Percentiles rank a stretch among this genome's conserved stretches.
phyloP scores from a whole-genome alignment of 2,888 invertebrate species.

The Dasysyrphus albostriatus region DNA sequence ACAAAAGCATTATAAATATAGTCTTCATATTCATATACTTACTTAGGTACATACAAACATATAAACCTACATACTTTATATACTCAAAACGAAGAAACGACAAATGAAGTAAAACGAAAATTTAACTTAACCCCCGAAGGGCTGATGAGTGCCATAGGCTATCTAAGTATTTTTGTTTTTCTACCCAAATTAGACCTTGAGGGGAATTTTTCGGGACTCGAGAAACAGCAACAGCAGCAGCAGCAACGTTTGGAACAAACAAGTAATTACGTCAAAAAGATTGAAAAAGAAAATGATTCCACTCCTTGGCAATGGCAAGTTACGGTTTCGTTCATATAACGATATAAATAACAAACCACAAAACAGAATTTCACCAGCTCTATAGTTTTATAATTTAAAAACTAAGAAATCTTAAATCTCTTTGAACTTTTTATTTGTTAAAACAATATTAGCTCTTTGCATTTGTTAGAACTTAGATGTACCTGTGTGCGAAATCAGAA shows the following conservation, averaged over 20 bases:
- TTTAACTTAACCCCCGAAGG: conserved; percentile 73
- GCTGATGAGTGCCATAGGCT: conserved; percentile 66
- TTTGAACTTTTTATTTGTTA: no score
- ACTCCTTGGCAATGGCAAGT: conserved; percentile 48
- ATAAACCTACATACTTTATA: not conserved
- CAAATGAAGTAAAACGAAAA: conserved; percentile 75
- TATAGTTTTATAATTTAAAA: not conserved
- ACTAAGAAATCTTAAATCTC: not conserved
- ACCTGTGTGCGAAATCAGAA: no score
- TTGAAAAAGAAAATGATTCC: conserved; percentile 76
- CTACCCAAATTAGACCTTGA: conserved; percentile 74
- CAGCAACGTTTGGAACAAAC: conserved; percentile 75
- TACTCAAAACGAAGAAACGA: conserved; percentile 49
- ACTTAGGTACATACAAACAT: not conserved
- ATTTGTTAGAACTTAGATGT: no score
- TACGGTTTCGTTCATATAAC: conserved; percentile 43
- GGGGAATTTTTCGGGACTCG: conserved; percentile 68
- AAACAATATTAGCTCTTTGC: no score
- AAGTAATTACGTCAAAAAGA: conserved; percentile 78
- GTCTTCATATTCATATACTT: not conserved
- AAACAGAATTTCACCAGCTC: not conserved
- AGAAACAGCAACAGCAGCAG: conserved; percentile 45
- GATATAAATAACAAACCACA: conserved; percentile 8
- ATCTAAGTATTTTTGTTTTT: conserved; percentile 75
- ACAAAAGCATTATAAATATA: not conserved